Conservation (phyloP, 2,888 invertebrate genomes). For the Parelbella ahira region DNA sequence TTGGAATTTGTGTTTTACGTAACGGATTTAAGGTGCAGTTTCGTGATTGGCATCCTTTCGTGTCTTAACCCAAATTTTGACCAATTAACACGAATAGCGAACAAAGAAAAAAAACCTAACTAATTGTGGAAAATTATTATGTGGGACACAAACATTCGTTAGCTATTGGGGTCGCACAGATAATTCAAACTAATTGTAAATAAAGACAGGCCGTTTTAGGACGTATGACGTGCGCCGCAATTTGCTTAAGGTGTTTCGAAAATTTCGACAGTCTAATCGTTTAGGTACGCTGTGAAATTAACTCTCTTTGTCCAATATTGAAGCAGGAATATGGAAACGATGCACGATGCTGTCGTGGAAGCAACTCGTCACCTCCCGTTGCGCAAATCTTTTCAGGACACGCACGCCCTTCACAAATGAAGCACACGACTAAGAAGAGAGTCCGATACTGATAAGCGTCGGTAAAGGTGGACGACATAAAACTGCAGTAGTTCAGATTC, state of each 20-base stretch:
- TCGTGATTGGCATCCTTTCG: slow-evolving; percentile 26
- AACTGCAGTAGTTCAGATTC: too few relatives aligned
- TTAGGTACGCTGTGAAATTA: too few relatives aligned
- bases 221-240: slow-evolving; percentile 24
- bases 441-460: too few relatives aligned
- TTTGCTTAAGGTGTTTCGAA: slow-evolving; percentile 12
- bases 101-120: slow-evolving; percentile 57
- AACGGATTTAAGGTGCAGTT: slow-evolving; percentile 28
- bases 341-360: too few relatives aligned
- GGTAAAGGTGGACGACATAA: too few relatives aligned
- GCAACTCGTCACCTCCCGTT: too few relatives aligned
- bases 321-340: too few relatives aligned
- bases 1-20: slow-evolving; percentile 5
- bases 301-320: too few relatives aligned
- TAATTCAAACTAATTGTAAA: slow-evolving; percentile 39
- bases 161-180: slow-evolving; percentile 51
- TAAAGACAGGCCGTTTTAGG: slow-evolving; percentile 29
- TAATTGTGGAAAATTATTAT: slow-evolving; percentile 55
- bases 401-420: too few relatives aligned
- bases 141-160: slow-evolving; percentile 61
- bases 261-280: too few relatives aligned
- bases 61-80: slow-evolving; percentile 52
- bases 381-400: too few relatives aligned
- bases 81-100: slow-evolving; percentile 62
- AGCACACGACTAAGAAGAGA: too few relatives aligned